Conservation (phyloP, 2,888 invertebrate species). For the Argyresthia albistria region DNA sequence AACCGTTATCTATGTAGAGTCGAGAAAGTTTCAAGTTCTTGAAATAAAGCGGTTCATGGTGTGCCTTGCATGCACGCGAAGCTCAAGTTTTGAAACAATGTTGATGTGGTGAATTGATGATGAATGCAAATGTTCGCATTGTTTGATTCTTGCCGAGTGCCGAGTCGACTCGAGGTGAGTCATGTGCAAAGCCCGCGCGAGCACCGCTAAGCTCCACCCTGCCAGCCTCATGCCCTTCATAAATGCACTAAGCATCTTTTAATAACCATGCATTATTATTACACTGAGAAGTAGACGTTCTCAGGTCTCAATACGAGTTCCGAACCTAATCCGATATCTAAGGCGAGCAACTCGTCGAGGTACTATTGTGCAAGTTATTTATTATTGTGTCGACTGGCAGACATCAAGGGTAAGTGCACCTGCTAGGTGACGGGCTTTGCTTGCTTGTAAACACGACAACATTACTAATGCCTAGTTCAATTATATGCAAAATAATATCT, state of each 20-base stretch:
- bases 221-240: conserved; percentile 11
- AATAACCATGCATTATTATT: background rate
- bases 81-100: too few relatives aligned
- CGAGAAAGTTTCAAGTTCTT: too few relatives aligned
- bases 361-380: conserved; percentile 4
- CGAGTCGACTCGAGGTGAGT: conserved; percentile 36
- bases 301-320: background rate
- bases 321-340: background rate
- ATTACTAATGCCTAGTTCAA: background rate
- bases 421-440: background rate
- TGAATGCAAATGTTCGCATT: conserved; percentile 3
- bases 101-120: background rate
- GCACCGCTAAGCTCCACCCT: conserved; percentile 30
- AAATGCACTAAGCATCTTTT: background rate
- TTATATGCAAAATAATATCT: background rate
- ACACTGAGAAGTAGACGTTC: background rate
- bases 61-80: too few relatives aligned
- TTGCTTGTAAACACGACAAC: background rate
- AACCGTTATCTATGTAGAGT: background rate
- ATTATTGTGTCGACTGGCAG: background rate
- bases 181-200: conserved; percentile 40
- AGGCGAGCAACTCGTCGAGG: background rate
- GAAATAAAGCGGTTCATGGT: too few relatives aligned
- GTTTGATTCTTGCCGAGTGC: conserved; percentile 1
- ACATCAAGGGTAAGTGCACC: background rate